Evolutionary conservation across 2,113 vertebrate species (phyloP), one percentile per base, ranked within the genome.

Genomic region (Austrofundulus limnaeus): DNA sequence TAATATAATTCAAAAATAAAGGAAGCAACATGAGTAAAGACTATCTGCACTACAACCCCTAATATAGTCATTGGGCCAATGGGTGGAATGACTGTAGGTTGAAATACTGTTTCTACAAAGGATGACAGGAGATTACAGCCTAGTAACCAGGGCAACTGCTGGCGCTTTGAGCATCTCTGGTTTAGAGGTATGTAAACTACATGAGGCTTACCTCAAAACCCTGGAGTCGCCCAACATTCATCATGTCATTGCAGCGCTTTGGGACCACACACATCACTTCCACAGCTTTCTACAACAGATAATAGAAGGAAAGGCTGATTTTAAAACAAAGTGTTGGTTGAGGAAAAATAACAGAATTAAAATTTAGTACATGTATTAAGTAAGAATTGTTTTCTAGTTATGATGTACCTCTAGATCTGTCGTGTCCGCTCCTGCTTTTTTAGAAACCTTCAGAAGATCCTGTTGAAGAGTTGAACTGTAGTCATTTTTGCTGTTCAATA

Each of bases 231-330:
- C 97, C 98, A 55, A 99, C 97, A 89, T 95, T 99, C 97, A 99
- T 99, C 96, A 99, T 98, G 92, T 99, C 98, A 60, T 98, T 99
- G 92, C 98, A 99, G 69, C 96, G 94, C 87, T 99, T 99, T 34
- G 97, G 98, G 59, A 99, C 96, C 60, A 99, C 91, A 86, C 96
- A 98, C 97, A 99, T 99, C 82, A 98, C 95, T 83, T 99, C 98
- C 70, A 99, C 94, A 15, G 98, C 95, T 95, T 93, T 99, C 97
- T 99, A 86, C 2, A 49, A 23, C 4, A 47, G 17, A 55, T 60
- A 5, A 76, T 0, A 28, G 31, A 55, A 13, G 70, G 62, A 0
- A 53, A 38, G 59, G 51, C 24, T 64, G 28, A 65, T 37, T 31
- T 53, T 24, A 41, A 45, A 11, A 43, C 13, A 19, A 43, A 47